Evolutionary conservation across 2,888 invertebrate genomes (phyloP).

Genomic region (Himalopsyche anomala): DNA sequence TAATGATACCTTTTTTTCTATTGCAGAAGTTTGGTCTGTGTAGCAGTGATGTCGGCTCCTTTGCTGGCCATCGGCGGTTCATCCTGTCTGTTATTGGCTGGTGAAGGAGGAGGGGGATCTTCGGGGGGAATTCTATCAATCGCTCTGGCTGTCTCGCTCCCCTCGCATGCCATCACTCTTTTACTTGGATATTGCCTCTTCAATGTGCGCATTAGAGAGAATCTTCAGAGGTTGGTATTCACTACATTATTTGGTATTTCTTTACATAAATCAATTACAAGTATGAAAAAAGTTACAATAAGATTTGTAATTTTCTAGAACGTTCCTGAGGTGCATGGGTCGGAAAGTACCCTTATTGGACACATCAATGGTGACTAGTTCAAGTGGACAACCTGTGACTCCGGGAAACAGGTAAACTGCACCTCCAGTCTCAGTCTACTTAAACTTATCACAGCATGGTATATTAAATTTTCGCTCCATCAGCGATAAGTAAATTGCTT

Average conservation of each 20-base stretch:
- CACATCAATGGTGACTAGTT: conserved; percentile 84
- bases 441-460: too few species aligned
- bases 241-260: not conserved
- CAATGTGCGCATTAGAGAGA: conserved; percentile 89
- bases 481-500: too few species aligned
- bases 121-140: conserved; percentile 83
- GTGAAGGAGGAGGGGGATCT: conserved; percentile 87
- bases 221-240: conserved; percentile 76
- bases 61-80: conserved; percentile 92
- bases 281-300: conserved; percentile 33
- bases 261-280: conserved; percentile 1
- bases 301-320: conserved; percentile 73
- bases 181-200: conserved; percentile 91
- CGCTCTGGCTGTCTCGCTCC: conserved; percentile 85
- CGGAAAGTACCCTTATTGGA: conserved; percentile 88
- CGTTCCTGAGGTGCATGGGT: conserved; percentile 85
- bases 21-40: conserved; percentile 87
- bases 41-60: conserved; percentile 91
- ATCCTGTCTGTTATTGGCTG: conserved; percentile 74
- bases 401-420: conserved; percentile 73
- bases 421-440: too few species aligned
- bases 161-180: conserved; percentile 89
- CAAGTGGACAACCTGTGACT: conserved; percentile 87
- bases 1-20: conserved; percentile 54
- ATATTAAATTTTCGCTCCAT: too few species aligned